Evolutionary conservation across 23 tunicate species (phyloP).

Genomic region (Diplosoma virens): DNA sequence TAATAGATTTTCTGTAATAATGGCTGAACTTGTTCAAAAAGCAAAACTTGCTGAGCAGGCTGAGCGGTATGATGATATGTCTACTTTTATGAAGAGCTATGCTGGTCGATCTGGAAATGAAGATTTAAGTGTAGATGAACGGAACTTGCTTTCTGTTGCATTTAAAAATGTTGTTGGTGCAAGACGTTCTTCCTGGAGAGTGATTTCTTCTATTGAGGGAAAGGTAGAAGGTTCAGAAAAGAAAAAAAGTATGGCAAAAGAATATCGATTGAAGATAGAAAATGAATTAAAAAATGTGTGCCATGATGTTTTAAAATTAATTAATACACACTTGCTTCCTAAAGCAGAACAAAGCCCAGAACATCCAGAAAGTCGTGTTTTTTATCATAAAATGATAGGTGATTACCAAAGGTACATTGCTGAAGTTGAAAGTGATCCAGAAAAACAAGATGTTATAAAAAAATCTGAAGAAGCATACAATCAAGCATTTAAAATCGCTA

Average conservation of each 20-base stretch:
- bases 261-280: slow-evolving; percentile 47
- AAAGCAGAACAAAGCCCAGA: not conserved
- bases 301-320: slow-evolving; percentile 34
- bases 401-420: slow-evolving; percentile 69
- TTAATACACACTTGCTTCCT: slow-evolving; percentile 16
- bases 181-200: slow-evolving; percentile 67
- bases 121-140: slow-evolving; percentile 12
- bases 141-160: slow-evolving; percentile 41
- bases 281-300: slow-evolving; percentile 45
- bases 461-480: slow-evolving; percentile 44
- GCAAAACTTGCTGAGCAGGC: slow-evolving; percentile 38
- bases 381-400: slow-evolving; percentile 71
- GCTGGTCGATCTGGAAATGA: not conserved
- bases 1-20: too few relatives aligned
- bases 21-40: slow-evolving; percentile 23
- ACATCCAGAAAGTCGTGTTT: slow-evolving; percentile 42
- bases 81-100: slow-evolving; percentile 11
- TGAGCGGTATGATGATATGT: slow-evolving; percentile 31
- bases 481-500: slow-evolving; percentile 10
- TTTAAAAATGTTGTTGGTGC: slow-evolving; percentile 65
- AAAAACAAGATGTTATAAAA: slow-evolving; percentile 31
- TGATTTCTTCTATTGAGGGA: slow-evolving; percentile 60
- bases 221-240: slow-evolving; percentile 17
- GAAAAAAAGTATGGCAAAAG: slow-evolving; percentile 40
- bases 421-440: slow-evolving; percentile 58